Evolutionary conservation across 2,797 vertebrate species (phyloP).

Genomic region (Hapalemur alaotrensis): DNA sequence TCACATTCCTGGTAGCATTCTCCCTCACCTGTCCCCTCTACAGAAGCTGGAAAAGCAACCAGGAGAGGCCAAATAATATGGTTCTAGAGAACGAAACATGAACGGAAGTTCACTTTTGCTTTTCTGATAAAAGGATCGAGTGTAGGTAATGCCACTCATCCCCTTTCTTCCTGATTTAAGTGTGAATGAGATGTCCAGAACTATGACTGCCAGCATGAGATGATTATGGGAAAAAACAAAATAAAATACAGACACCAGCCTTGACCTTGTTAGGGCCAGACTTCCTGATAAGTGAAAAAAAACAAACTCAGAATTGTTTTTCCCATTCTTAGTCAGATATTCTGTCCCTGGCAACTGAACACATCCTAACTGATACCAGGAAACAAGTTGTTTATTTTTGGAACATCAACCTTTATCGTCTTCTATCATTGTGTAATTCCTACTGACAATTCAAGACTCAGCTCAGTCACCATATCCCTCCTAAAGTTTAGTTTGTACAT

Average conservation of each 20-base stretch:
- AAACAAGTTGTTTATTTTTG: neutral
- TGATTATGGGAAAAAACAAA: neutral
- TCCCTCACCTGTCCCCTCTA: neutral
- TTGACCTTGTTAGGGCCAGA: neutral
- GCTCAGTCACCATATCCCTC: neutral
- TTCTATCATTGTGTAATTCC: neutral
- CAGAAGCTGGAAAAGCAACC: neutral
- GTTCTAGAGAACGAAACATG: neutral
- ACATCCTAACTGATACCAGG: neutral
- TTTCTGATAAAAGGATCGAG: neutral
- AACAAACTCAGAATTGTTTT: neutral
- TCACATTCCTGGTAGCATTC: neutral
- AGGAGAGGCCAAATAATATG: neutral
- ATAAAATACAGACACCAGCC: neutral
- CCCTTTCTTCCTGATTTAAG: neutral
- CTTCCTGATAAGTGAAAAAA: neutral
- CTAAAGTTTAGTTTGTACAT: neutral
- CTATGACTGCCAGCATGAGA: neutral
- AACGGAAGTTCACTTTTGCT: neutral
- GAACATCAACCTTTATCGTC: neutral
- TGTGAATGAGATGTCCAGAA: neutral
- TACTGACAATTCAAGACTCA: neutral
- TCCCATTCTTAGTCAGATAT: neutral
- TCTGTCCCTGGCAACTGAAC: neutral
- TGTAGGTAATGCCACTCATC: neutral